Conservation (phyloP, 2,888 invertebrate genomes). For the Lithophane semibrunnea region DNA sequence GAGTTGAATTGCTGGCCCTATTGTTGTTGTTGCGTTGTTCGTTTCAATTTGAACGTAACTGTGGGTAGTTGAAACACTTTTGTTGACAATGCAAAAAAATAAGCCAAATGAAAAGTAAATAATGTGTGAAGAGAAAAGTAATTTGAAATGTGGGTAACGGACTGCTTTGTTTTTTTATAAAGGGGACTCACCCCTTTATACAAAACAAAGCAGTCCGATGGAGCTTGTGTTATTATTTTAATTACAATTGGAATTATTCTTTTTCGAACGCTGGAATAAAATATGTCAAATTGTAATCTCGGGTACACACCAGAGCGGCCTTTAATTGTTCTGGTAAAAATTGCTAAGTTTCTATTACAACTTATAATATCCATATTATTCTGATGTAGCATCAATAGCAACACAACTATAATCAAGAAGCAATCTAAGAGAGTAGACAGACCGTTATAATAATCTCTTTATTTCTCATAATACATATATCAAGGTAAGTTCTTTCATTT, state of each 20-base stretch:
- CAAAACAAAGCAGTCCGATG: too few species aligned
- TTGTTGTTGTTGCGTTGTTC: slow-evolving; percentile 54
- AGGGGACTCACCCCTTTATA: too few species aligned
- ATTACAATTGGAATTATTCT: slow-evolving; percentile 22
- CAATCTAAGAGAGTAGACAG: slow-evolving; percentile 16
- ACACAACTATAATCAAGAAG: not conserved
- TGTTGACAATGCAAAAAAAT: slow-evolving; percentile 50
- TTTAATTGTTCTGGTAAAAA: not conserved
- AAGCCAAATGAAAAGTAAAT: slow-evolving; percentile 47
- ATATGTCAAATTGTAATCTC: not conserved
- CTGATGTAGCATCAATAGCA: not conserved
- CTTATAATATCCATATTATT: not conserved
- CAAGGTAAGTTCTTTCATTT: not conserved
- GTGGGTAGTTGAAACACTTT: slow-evolving; percentile 51
- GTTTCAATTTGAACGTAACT: slow-evolving; percentile 55
- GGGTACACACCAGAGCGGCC: not conserved
- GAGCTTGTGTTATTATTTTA: slow-evolving; percentile 4
- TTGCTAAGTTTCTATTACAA: not conserved
- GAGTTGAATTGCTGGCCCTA: slow-evolving; percentile 49
- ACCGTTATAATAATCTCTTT: slow-evolving; percentile 18
- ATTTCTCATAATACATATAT: not conserved
- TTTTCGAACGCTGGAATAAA: slow-evolving; percentile 5
- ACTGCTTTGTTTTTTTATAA: slow-evolving; percentile 19
- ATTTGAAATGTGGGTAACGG: slow-evolving; percentile 18
- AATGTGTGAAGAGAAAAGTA: slow-evolving; percentile 31